phyloP scores from a whole-genome alignment of 2,797 vertebrate genomes.

The Buphagus erythrorhynchus region DNA sequence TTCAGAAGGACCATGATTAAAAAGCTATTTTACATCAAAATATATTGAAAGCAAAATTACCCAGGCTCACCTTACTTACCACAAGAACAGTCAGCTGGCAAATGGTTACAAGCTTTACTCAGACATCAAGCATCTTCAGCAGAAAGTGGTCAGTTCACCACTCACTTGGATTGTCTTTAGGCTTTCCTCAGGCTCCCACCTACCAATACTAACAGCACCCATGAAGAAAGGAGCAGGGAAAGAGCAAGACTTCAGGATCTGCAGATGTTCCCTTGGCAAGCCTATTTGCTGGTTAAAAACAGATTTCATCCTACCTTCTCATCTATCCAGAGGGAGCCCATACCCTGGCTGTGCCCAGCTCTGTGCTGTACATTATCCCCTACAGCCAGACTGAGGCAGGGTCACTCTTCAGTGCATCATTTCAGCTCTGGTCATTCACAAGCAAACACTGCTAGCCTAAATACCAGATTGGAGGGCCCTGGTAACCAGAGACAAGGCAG shows the following conservation, averaged over 20 bases:
- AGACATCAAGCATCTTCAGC: not conserved
- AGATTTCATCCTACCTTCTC: slow-evolving; percentile 70
- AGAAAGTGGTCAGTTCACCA: not conserved
- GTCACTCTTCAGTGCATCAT: slow-evolving; percentile 32
- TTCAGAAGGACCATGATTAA: not conserved
- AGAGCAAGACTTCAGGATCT: not conserved
- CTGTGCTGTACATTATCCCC: slow-evolving; percentile 38
- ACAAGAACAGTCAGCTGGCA: not conserved
- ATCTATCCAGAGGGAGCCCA: slow-evolving; percentile 45
- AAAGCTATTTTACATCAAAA: not conserved
- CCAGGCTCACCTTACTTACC: not conserved
- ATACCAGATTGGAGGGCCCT: slow-evolving; percentile 77
- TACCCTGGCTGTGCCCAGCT: slow-evolving; percentile 28
- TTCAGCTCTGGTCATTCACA: slow-evolving; percentile 73
- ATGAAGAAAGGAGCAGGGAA: not conserved
- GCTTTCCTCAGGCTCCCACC: not conserved
- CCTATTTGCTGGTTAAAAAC: not conserved
- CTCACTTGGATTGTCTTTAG: not conserved
- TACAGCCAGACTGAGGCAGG: slow-evolving; percentile 1
- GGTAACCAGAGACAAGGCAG: slow-evolving; percentile 54
- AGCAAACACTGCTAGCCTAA: slow-evolving; percentile 72
- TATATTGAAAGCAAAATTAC: not conserved
- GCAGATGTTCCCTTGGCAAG: not conserved
- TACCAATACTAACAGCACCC: not conserved
- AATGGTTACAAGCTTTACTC: not conserved